Conservation (phyloP, 2,888 invertebrate species). For the Sinohyriopsis cumingii region DNA sequence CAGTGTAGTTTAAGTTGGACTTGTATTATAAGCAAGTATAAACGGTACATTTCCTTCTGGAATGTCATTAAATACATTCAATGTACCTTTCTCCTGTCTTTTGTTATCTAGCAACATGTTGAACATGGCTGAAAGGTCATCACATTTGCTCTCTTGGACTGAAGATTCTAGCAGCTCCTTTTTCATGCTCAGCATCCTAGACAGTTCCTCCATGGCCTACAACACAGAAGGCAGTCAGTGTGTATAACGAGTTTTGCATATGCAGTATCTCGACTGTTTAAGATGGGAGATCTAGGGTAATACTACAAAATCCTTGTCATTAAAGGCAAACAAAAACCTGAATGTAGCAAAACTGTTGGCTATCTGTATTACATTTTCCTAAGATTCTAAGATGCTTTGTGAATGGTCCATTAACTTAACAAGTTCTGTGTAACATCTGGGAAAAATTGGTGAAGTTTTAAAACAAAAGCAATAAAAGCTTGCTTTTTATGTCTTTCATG, state of each 20-base stretch:
- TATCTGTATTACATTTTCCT: not conserved
- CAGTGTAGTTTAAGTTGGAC: not conserved
- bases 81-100: constrained; percentile 61
- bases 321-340: not conserved
- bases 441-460: too few species aligned
- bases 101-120: constrained; percentile 70
- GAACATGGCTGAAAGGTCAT: constrained; percentile 71
- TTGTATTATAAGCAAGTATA: not conserved
- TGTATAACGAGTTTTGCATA: not conserved
- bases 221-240: constrained; percentile 2
- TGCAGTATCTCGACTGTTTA: too few species aligned
- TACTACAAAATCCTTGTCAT: not conserved
- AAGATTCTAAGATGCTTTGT: not conserved
- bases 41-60: not conserved
- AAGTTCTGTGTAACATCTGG: too few species aligned
- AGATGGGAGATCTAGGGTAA: too few species aligned
- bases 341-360: not conserved
- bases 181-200: constrained; percentile 59
- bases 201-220: constrained; percentile 67
- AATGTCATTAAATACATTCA: not conserved
- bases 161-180: constrained; percentile 62
- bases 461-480: too few species aligned
- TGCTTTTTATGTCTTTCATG: too few species aligned
- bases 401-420: too few species aligned
- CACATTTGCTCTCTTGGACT: constrained; percentile 68